Percentiles rank a stretch among this genome's conserved stretches.
phyloP scores from a whole-genome alignment of 2,113 vertebrate genomes.

The Calyptommatus sinebrachiatus region DNA sequence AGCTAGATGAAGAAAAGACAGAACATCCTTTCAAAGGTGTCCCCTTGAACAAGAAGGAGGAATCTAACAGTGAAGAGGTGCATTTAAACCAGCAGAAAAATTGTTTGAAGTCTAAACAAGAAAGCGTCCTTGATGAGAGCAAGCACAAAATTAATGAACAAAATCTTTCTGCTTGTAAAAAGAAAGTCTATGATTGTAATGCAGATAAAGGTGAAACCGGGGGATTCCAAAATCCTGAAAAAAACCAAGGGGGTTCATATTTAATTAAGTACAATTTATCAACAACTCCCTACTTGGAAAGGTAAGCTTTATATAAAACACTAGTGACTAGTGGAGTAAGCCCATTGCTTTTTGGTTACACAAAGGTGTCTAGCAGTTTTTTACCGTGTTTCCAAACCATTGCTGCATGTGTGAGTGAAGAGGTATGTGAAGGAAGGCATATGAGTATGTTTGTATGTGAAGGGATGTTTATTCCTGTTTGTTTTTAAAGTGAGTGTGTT shows the following conservation, averaged over 20 bases:
- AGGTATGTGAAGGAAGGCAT: too few relatives aligned
- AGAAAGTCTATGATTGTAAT: conserved; percentile 34
- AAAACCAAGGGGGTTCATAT: conserved; percentile 61
- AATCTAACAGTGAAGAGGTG: conserved; percentile 35
- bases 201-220: conserved; percentile 27
- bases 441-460: too few relatives aligned
- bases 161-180: conserved; percentile 37
- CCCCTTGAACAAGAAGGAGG: conserved; percentile 31
- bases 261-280: conserved; percentile 79
- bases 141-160: conserved; percentile 47
- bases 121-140: conserved; percentile 37
- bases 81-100: conserved; percentile 26
- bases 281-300: conserved; percentile 79
- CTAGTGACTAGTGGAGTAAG: too few relatives aligned
- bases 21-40: not conserved
- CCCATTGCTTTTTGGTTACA: too few relatives aligned
- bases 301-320: conserved; percentile 69
- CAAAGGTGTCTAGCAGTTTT: too few relatives aligned
- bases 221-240: conserved; percentile 50
- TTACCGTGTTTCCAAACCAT: too few relatives aligned
- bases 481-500: too few relatives aligned
- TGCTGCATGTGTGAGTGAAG: too few relatives aligned
- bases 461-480: too few relatives aligned
- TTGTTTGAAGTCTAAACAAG: conserved; percentile 18
- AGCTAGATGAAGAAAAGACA: conserved; percentile 5